Evolutionary conservation across 2,888 invertebrate genomes (phyloP).

Genomic region (Pedicia rivosa): DNA sequence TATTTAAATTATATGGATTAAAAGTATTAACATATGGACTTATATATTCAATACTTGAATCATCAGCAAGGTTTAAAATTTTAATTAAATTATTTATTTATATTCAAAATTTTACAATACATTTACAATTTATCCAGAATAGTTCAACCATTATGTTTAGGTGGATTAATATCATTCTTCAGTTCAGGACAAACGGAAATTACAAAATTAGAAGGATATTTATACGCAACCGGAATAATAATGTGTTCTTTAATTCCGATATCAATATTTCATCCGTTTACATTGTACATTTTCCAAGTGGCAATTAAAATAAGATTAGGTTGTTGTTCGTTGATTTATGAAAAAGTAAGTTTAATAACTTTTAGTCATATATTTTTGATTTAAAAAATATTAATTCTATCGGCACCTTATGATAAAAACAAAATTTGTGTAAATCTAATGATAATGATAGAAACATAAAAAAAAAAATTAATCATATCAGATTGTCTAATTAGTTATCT

Average conservation of each 20-base stretch:
- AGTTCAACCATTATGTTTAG: constrained; percentile 39
- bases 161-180: constrained; percentile 42
- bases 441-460: too few species aligned
- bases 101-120: background rate
- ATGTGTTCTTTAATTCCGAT: constrained; percentile 5
- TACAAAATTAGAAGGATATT: constrained; percentile 39
- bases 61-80: background rate
- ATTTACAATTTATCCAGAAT: constrained; percentile 30
- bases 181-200: constrained; percentile 32
- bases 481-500: too few species aligned
- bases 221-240: constrained; percentile 46
- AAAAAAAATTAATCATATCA: too few species aligned
- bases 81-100: constrained; percentile 1
- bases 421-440: too few species aligned
- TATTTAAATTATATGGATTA: constrained; percentile 4
- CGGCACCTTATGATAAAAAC: too few species aligned
- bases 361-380: background rate
- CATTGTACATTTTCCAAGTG: constrained; percentile 43
- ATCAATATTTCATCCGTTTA: constrained; percentile 37
- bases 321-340: constrained; percentile 47
- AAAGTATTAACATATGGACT: constrained; percentile 6
- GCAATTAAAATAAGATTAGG: constrained; percentile 54
- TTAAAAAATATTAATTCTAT: too few species aligned
- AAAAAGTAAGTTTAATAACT: constrained; percentile 28
- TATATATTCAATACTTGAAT: constrained; percentile 6